Base-by-base conservation (phyloP, 2,888 invertebrate species). In the Drosophila subsilvestris region DNA sequence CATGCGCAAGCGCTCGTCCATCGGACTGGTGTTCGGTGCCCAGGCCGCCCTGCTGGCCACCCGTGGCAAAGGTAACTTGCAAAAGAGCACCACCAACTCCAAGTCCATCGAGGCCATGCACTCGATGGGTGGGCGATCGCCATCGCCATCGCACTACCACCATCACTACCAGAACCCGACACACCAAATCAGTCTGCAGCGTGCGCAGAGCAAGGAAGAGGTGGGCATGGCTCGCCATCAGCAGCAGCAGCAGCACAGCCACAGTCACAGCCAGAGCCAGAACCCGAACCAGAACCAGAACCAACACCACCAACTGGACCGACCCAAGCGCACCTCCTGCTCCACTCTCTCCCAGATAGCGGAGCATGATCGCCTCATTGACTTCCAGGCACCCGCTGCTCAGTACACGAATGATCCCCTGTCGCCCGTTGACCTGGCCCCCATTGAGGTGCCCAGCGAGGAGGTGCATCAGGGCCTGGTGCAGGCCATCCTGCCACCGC, bases 401-500 rank as follows among this genome's bases (percentile, higher is more conserved):
- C 62, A 60, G 43, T 44, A 48, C 54, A 47, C 56, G 18, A 67
- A 68, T 22, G 88, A 90, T 43, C 90, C 91, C 42, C 67, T 91
- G 10, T 91, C 91, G 8, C 91, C 91, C 53, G 91, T 90, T 43
- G 87, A 92, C 67, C 86, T 92, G 66, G 91, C 90, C 22, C 92
- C 92, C 37, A 90, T 91, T 62, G 90, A 90, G 76, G 89, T 91
- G 70, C 90, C 90, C 37, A 79, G 80, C 22, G 90, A 91, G 17
- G 86, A 91, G 63, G 86, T 90, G 59, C 90, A 90, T 50, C 93
- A 94, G 88, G 93, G 91, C 74, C 74, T 93, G 68, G 93, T 94
- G 83, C 95, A 95, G 91, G 94, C 94, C 86, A 95, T 96, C 81
- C 94, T 96, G 79, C 95, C 96, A 72, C 96, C 96, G 37, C 96